Evolutionary conservation across 2,888 invertebrate species (phyloP).

Genomic region (Tiphia femorata): DNA sequence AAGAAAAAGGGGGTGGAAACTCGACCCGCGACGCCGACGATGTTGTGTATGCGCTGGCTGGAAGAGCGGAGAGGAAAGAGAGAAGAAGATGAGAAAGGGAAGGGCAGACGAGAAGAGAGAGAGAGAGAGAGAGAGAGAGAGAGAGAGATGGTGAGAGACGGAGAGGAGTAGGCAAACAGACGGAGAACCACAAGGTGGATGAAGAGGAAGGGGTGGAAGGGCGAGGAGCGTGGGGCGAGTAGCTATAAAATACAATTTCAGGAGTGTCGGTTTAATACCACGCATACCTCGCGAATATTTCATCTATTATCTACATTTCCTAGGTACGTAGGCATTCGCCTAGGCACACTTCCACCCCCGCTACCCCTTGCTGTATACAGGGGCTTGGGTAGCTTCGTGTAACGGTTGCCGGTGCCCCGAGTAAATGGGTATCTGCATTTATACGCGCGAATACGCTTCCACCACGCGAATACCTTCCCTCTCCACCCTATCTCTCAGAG

Average conservation of each 20-base stretch:
- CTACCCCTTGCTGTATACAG: no score
- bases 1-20: no score
- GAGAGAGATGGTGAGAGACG: no score
- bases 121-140: background rate
- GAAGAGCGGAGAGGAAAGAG: no score
- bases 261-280: slow-evolving; percentile 47
- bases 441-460: slow-evolving; percentile 30
- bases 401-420: no score
- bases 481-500: background rate
- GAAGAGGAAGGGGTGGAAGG: background rate
- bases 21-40: no score
- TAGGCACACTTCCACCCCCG: no score
- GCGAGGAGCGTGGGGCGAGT: slow-evolving; percentile 14
- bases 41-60: no score
- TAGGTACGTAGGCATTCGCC: slow-evolving; percentile 31
- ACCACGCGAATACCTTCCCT: background rate
- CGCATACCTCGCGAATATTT: slow-evolving; percentile 50
- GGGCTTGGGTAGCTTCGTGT: no score
- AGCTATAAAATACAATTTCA: slow-evolving; percentile 45
- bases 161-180: background rate
- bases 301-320: slow-evolving; percentile 47
- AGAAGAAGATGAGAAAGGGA: background rate
- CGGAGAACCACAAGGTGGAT: background rate
- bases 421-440: no score
- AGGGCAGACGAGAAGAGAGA: background rate